Evolutionary conservation across 2,888 invertebrate species (phyloP), one percentile per base, ranked within the genome.

Genomic region (Agonopterix heracliana): DNA sequence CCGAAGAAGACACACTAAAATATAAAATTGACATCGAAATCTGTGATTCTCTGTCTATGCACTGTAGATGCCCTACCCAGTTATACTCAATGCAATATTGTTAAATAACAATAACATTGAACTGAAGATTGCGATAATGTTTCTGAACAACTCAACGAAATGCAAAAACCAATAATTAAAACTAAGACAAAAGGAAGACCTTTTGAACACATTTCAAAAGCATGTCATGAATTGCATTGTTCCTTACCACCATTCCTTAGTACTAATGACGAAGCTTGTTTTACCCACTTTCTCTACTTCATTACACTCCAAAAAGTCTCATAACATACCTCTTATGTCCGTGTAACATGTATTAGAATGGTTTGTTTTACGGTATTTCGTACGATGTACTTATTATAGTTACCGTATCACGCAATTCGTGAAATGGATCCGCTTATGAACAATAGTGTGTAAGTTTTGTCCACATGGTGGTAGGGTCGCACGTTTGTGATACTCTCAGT

Each of bases 91-190:
- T 26, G 26, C 26, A 26, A 26, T 26, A 26, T 26, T 26, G 7
- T 26, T 26, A 26, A 26, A 26, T 26, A 26, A 26, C 5, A 26
- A 5, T 26, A 7, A 26, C 17, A 26, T 26, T 26, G 5, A 26
- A n/a, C n/a, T n/a, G n/a, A 26, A 26, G 5, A 26, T 26, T 26
- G 26, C 26, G 5, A 26, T 26, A 26, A 26, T 26, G 26, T 26
- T 26, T 26, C 26, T 26, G 26, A 26, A 26, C 5, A 26, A 5
- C 26, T 60, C 64, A 60, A 67, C 64, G 61, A 54, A 54, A 61
- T 60, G 61, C 58, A 48, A 64, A 57, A 59, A 66, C 65, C 70
- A 76, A 77, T 76, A 76, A 74, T 74, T 68, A 68, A 60, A 64
- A 47, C 50, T 54, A 44, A 44, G 45, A 45, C 36, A 36, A 45